Conservation (phyloP, 2,113 vertebrate species). For the Malurus cyaneus region DNA sequence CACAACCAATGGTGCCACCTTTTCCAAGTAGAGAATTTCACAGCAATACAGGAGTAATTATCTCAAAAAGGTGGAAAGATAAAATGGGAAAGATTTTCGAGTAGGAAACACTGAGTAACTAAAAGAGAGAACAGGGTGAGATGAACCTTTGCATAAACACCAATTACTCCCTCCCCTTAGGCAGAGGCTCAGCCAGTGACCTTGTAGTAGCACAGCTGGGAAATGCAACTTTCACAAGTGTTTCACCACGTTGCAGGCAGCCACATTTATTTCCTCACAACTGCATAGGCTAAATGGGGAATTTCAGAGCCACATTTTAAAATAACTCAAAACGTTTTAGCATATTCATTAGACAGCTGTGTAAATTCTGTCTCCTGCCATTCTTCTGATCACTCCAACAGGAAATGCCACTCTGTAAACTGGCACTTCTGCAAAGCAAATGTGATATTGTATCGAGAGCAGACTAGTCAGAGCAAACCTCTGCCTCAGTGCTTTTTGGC, state of each 20-base stretch:
- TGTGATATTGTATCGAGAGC: not conserved
- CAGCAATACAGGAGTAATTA: not conserved
- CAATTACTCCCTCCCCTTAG: not conserved
- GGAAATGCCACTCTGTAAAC: not conserved
- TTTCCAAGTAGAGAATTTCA: not conserved
- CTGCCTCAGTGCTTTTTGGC: not conserved
- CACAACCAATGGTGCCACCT: rapidly evolving
- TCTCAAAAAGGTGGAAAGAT: not conserved
- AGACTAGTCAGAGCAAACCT: not conserved
- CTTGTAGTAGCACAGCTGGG: not conserved
- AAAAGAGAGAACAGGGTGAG: not conserved
- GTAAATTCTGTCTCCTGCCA: constrained; percentile 11
- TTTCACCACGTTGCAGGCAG: not conserved
- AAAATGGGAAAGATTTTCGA: not conserved
- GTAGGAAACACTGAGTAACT: not conserved
- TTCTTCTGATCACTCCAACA: not conserved
- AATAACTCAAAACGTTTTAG: not conserved
- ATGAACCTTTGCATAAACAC: not conserved
- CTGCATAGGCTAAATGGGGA: not conserved
- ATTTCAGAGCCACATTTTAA: not conserved
- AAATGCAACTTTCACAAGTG: not conserved
- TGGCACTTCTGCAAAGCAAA: not conserved
- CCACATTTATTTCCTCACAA: not conserved
- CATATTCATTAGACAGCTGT: constrained; percentile 29
- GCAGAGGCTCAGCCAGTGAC: not conserved